Base-by-base conservation (phyloP, 2,113 vertebrate genomes). In the Hemibagrus wyckioides region DNA sequence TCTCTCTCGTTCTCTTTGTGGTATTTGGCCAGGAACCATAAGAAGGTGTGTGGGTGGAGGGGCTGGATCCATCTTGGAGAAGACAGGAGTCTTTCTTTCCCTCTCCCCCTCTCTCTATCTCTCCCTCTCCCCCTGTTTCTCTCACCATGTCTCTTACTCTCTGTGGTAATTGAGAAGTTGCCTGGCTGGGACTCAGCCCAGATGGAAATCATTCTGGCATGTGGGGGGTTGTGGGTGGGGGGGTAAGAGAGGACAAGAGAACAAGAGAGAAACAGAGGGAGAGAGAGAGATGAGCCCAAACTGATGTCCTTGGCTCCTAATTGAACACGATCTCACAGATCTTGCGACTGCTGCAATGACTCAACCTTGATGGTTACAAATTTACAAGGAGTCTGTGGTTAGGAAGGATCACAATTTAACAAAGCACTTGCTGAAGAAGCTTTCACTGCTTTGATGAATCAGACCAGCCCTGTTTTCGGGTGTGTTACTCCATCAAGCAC, bases 121-220 rank as follows among this genome's bases (percentile, higher is more conserved):
- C 91, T 93, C 93, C 61, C 14, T 23, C 36, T 15, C 11, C 79
- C 77, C 59, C 80, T 81, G 23, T 84, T 65, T 87, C 75, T 83
- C 81, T 77, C 21, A n/a, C 50, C 81, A 28, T 83, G 56, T 63
- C 41, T 41, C 61, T 79, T 73, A 21, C 57, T 91, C 92, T 92
- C 93, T 90, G 89, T 91, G 92, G 93, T 92, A 91, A 94, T 94
- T 92, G 92, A 91, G 92, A 81, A 91, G 92, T 87, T 93, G 90
- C 91, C 92, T 92, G 90, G 92, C 91, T 91, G 88, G 92, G 92
- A 90, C 92, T 92, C 91, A 88, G 92, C 90, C 91, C 92, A 93
- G 93, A 94, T 94, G 92, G 92, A 93, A 89, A 92, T 90, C 92
- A 92, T 93, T 91, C 91, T 50, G 59, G 90, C 88, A 89, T 89